A percentile compares a stretch with the other conserved stretches of the same genome.
Evolutionary conservation across 2,888 invertebrate species (phyloP).

Genomic region (Mongoloraphidia duomilia): DNA sequence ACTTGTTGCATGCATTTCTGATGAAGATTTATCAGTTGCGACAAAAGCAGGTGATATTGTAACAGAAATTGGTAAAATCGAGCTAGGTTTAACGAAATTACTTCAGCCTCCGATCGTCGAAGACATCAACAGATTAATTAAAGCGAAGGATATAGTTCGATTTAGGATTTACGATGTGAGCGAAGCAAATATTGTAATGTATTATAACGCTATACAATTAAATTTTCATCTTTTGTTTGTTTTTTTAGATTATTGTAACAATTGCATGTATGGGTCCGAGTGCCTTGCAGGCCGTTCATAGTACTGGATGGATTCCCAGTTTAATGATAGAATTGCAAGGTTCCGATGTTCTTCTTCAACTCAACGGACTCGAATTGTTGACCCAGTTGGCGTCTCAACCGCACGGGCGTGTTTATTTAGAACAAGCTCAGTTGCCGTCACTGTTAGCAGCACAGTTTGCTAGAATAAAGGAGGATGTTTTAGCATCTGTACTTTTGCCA

Average conservation of each 20-base stretch:
- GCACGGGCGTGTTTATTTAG: conserved; percentile 60
- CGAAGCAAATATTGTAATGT: not conserved
- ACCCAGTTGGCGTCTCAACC: conserved; percentile 52
- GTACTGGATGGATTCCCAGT: conserved; percentile 46
- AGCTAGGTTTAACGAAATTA: conserved; percentile 32
- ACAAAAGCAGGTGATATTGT: conserved; percentile 42
- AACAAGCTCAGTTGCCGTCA: conserved; percentile 48
- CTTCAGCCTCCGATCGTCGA: conserved; percentile 40
- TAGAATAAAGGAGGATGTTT: conserved; percentile 42
- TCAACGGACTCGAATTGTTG: conserved; percentile 68
- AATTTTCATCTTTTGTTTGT: not conserved
- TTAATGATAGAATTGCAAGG: conserved; percentile 51
- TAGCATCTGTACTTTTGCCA: conserved; percentile 52
- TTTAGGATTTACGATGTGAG: conserved; percentile 55
- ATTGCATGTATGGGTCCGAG: not conserved
- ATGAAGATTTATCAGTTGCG: conserved; percentile 43
- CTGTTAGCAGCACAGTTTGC: conserved; percentile 46
- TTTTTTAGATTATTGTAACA: conserved; percentile 1
- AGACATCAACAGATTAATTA: conserved; percentile 40
- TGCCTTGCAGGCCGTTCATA: conserved; percentile 27
- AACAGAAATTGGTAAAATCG: conserved; percentile 29
- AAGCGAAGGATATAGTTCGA: conserved; percentile 40
- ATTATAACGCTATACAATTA: not conserved
- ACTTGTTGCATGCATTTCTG: conserved; percentile 41
- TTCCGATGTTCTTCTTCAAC: conserved; percentile 60